Conservation (phyloP, 2,797 vertebrate genomes). For the Sebastes steindachneri region DNA sequence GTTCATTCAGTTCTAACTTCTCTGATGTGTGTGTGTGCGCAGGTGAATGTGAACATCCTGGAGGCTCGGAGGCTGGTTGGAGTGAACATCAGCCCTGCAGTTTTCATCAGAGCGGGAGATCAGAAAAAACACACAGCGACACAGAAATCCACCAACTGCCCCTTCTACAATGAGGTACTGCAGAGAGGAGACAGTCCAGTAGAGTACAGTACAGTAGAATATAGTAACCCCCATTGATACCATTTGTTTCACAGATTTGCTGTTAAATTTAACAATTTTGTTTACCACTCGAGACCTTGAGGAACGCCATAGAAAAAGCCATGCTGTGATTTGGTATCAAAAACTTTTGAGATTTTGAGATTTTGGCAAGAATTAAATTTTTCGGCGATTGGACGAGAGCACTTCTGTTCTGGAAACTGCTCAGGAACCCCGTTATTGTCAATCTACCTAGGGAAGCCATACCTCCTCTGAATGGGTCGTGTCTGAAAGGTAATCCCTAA, state of each 20-base stretch:
- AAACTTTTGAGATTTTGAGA: no score
- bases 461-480: background rate
- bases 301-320: no score
- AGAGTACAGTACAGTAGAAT: background rate
- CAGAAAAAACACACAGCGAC: slow-evolving; percentile 88
- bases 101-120: slow-evolving; percentile 87
- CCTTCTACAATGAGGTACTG: slow-evolving; percentile 92
- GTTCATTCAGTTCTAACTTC: background rate
- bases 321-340: no score
- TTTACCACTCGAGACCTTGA: background rate
- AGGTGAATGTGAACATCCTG: slow-evolving; percentile 91
- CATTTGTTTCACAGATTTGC: background rate
- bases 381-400: background rate
- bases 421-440: background rate
- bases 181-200: background rate
- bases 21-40: slow-evolving; percentile 1
- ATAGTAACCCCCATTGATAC: background rate
- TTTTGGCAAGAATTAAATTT: background rate
- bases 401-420: background rate
- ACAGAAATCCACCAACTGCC: slow-evolving; percentile 93
- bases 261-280: background rate
- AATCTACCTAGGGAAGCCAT: background rate
- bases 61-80: slow-evolving; percentile 94
- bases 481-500: no score
- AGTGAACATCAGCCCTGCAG: slow-evolving; percentile 93